phyloP scores from a whole-genome alignment of 2,888 invertebrate species.

The Epistrophe eligans region DNA sequence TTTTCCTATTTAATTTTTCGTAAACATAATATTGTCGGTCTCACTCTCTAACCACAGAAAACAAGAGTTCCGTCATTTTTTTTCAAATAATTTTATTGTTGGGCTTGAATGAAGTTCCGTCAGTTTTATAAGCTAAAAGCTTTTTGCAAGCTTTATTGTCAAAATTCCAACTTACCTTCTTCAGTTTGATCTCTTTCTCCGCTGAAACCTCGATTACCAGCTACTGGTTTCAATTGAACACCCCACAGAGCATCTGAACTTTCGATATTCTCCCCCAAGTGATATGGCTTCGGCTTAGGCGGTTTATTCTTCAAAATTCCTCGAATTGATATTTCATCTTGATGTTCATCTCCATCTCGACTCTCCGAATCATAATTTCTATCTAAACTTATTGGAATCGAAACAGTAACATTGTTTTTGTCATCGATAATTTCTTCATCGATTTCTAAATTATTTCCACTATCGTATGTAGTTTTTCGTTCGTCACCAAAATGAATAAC shows the following conservation, averaged over 20 bases:
- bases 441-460: conserved; percentile 4
- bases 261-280: conserved; percentile 88
- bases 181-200: conserved; percentile 73
- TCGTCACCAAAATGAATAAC: conserved; percentile 88
- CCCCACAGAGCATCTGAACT: conserved; percentile 85
- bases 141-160: too few species aligned
- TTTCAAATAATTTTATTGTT: too few species aligned
- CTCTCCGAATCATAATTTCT: conserved; percentile 81
- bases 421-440: conserved; percentile 57
- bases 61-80: too few species aligned
- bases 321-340: conserved; percentile 85
- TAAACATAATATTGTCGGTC: too few species aligned
- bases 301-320: conserved; percentile 91
- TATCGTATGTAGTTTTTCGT: conserved; percentile 60
- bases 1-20: too few species aligned
- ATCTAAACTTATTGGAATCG: conserved; percentile 79
- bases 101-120: too few species aligned
- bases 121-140: too few species aligned
- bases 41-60: too few species aligned
- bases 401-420: conserved; percentile 79
- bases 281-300: conserved; percentile 90
- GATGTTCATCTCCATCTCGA: conserved; percentile 74
- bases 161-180: conserved; percentile 45
- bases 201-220: conserved; percentile 72
- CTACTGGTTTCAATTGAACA: conserved; percentile 84